A percentile compares a stretch with the other conserved stretches of the same genome.
Conservation (phyloP, 2,888 invertebrate species). For the Polietes domitor region DNA sequence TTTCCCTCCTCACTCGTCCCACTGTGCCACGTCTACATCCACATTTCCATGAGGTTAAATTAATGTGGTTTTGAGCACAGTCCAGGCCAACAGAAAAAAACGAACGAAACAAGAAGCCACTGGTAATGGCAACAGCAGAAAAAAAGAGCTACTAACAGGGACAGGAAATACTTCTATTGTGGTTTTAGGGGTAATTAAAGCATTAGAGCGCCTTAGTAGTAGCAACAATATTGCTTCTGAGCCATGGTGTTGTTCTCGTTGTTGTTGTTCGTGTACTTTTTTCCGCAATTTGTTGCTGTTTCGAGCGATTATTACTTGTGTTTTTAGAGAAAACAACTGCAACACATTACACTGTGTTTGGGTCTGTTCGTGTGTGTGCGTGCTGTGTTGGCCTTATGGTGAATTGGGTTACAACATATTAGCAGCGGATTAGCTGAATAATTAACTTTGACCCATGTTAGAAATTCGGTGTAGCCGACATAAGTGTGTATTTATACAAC, state of each 20-base stretch:
- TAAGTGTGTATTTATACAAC: background rate
- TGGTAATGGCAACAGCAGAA: background rate
- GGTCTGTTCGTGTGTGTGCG: background rate
- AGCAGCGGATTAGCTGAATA: constrained; percentile 2
- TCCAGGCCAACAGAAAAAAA: constrained; percentile 9
- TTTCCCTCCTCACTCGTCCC: background rate
- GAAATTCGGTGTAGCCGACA: background rate
- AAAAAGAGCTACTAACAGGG: background rate
- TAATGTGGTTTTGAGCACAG: constrained; percentile 37
- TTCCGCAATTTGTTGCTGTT: background rate
- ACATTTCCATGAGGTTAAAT: constrained; percentile 21
- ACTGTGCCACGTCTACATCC: background rate
- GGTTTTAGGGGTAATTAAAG: constrained; percentile 46
- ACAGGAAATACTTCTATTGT: constrained; percentile 36
- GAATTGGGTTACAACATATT: background rate
- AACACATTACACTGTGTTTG: background rate
- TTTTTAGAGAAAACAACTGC: background rate
- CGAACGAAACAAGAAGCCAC: background rate
- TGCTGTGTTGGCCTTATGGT: background rate
- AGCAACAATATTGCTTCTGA: background rate
- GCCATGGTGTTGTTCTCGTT: constrained; percentile 1
- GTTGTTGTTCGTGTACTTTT: background rate
- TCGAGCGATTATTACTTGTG: background rate
- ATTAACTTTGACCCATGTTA: background rate
- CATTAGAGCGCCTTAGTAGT: constrained; percentile 41